A percentile compares a stretch with the other conserved stretches of the same genome.
These are phyloP conservation scores for Agrotis puta DNA, from an alignment of 2,888 invertebrate genomes.

Conservation along the genomic window DNA sequence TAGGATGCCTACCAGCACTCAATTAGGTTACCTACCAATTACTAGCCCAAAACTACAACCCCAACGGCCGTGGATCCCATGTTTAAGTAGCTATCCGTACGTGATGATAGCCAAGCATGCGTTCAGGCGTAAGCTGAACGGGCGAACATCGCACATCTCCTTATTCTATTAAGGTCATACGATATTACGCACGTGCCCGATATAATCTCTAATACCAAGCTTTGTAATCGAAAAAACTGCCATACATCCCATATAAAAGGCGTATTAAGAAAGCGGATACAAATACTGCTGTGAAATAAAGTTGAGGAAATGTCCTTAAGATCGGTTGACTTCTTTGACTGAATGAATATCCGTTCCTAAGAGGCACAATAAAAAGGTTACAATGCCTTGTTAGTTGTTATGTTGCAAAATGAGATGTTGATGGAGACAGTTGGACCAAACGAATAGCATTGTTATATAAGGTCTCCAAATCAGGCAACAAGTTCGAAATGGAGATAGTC, in stretches of 20 bases:
- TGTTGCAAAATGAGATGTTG: conserved; percentile 8
- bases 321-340: conserved; percentile 51
- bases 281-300: conserved; percentile 43
- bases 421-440: conserved; percentile 22
- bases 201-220: conserved; percentile 75
- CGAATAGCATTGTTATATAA: conserved; percentile 8
- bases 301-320: conserved; percentile 33
- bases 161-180: conserved; percentile 78
- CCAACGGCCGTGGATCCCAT: conserved; percentile 50
- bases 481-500: neutral
- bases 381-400: conserved; percentile 45
- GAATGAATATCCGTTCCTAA: conserved; percentile 49
- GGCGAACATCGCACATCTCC: conserved; percentile 70
- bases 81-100: conserved; percentile 62
- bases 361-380: conserved; percentile 40
- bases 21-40: conserved; percentile 9
- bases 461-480: neutral
- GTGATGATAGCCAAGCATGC: conserved; percentile 68
- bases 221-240: conserved; percentile 64
- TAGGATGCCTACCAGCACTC: neutral
- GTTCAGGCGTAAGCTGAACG: conserved; percentile 68
- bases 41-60: conserved; percentile 7
- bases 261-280: conserved; percentile 35
- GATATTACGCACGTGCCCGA: conserved; percentile 75
- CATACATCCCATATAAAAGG: conserved; percentile 47